Conservation (phyloP, 2,797 vertebrate genomes). For the Thaleichthys pacificus region DNA sequence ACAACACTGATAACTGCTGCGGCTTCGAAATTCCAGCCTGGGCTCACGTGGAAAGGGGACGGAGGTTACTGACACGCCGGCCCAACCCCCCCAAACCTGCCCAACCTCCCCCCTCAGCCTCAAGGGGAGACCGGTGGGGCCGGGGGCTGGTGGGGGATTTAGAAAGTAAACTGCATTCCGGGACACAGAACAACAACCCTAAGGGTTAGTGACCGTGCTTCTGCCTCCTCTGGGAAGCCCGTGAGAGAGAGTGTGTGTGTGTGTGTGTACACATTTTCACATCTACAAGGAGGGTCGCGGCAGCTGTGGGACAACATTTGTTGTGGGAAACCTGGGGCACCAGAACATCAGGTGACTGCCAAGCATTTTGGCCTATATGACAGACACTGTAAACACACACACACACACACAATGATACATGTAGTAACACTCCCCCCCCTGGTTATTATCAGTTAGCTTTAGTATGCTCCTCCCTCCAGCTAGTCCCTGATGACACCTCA, state of each 20-base stretch:
- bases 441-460: neutral
- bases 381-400: neutral
- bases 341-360: constrained; percentile 57
- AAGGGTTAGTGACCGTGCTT: constrained; percentile 41
- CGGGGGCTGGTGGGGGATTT: constrained; percentile 52
- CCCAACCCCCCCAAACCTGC: constrained; percentile 41
- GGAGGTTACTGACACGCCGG: constrained; percentile 70
- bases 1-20: constrained; percentile 41
- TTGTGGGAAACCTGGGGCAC: constrained; percentile 31
- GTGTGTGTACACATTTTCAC: constrained; percentile 12
- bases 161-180: constrained; percentile 76
- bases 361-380: neutral
- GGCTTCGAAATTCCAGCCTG: constrained; percentile 69
- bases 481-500: neutral
- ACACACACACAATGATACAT: neutral
- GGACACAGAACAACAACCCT: constrained; percentile 57
- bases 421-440: neutral
- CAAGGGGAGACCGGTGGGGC: constrained; percentile 64
- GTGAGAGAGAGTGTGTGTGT: constrained; percentile 10
- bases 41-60: constrained; percentile 57
- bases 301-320: neutral
- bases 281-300: neutral
- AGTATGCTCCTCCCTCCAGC: constrained; percentile 17
- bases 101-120: constrained; percentile 41
- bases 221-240: constrained; percentile 21